Evolutionary conservation across 1,140 invertebrate genomes (phyloP).

Genomic region (Aricia agestis): DNA sequence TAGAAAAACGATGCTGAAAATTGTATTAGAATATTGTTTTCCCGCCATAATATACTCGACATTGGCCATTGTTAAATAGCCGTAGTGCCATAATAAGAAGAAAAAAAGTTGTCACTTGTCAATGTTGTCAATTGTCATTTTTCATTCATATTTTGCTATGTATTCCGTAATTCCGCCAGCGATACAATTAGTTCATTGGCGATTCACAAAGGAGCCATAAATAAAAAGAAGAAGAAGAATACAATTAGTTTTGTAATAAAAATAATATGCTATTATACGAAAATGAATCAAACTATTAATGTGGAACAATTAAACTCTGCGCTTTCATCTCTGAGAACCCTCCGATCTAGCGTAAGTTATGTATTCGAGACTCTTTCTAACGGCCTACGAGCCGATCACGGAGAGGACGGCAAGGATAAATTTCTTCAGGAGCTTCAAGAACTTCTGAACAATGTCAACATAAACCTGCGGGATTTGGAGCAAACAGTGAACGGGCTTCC

Average conservation of each 20-base stretch:
- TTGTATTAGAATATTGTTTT: too few relatives aligned
- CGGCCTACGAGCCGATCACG: constrained; percentile 84
- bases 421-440: constrained; percentile 89
- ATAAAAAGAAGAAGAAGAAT: too few relatives aligned
- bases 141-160: too few relatives aligned
- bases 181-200: too few relatives aligned
- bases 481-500: constrained; percentile 83
- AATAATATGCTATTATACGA: not conserved
- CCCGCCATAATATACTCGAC: too few relatives aligned
- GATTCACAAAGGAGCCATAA: too few relatives aligned
- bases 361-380: constrained; percentile 88
- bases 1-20: too few relatives aligned
- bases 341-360: constrained; percentile 87
- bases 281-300: constrained; percentile 68
- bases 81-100: too few relatives aligned
- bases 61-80: too few relatives aligned
- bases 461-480: constrained; percentile 88
- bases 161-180: too few relatives aligned
- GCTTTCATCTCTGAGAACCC: constrained; percentile 83
- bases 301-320: constrained; percentile 85
- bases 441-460: constrained; percentile 83
- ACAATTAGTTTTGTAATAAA: not conserved
- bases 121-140: too few relatives aligned
- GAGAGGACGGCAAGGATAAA: constrained; percentile 86
- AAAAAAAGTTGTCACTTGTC: too few relatives aligned